Percentiles rank a stretch among this genome's conserved stretches.
These are phyloP conservation scores for Symphodus melops DNA, from an alignment of 2,113 vertebrate genomes.

Conservation along the genomic window DNA sequence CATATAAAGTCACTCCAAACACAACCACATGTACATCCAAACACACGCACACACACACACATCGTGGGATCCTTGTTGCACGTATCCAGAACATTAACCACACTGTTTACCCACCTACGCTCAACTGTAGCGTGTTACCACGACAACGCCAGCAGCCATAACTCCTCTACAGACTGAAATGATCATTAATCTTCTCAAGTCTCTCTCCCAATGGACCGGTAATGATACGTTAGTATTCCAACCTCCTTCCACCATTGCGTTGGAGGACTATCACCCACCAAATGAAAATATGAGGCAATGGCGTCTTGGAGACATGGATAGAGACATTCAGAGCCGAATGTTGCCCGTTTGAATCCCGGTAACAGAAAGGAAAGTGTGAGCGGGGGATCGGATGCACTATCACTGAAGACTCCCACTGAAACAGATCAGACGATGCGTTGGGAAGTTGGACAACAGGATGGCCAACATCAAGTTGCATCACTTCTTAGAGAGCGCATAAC, in stretches of 20 bases:
- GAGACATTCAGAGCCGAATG: conserved; percentile 28
- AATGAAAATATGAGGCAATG: conserved; percentile 64
- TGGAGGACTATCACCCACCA: conserved; percentile 68
- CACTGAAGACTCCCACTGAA: conserved; percentile 4
- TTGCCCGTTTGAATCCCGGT: conserved; percentile 47
- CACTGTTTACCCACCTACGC: conserved; percentile 75
- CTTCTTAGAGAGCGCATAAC: too few relatives aligned
- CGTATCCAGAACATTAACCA: conserved; percentile 65
- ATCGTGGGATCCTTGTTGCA: conserved; percentile 34
- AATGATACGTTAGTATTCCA: conserved; percentile 76
- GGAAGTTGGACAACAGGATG: background rate
- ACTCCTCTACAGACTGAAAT: conserved; percentile 67
- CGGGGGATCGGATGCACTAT: background rate
- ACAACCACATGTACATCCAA: conserved; percentile 20
- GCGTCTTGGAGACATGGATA: conserved; percentile 34
- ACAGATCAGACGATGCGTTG: background rate
- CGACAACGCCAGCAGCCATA: conserved; percentile 61
- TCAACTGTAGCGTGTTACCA: conserved; percentile 69
- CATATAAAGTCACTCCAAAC: conserved; percentile 6
- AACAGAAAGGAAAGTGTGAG: conserved; percentile 34
- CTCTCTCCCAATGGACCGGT: conserved; percentile 60
- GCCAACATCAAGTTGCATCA: too few relatives aligned
- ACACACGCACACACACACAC: conserved; percentile 38
- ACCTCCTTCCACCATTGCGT: conserved; percentile 37
- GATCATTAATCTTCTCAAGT: conserved; percentile 73